Evolutionary conservation across 2,797 vertebrate species (phyloP).

Genomic region (Craterocephalus amniculus): DNA sequence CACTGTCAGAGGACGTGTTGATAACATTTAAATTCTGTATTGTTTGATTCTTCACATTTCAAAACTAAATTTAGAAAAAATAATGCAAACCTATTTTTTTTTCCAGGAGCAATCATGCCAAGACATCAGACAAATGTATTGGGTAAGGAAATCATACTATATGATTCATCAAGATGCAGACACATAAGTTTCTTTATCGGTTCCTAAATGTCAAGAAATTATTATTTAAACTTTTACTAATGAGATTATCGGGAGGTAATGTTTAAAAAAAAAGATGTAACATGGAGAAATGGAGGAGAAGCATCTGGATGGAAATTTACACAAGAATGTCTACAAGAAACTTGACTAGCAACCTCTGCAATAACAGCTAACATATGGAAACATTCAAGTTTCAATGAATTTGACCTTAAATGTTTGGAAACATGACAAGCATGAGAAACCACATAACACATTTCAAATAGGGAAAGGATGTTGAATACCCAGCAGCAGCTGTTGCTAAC

Average conservation of each 20-base stretch:
- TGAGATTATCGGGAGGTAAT: neutral
- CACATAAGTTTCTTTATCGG: no score
- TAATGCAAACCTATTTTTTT: constrained; percentile 20
- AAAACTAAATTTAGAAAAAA: constrained; percentile 23
- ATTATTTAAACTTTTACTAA: neutral
- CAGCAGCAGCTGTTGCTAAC: neutral
- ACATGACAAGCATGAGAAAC: neutral
- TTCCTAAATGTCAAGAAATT: no score
- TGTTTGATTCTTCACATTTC: no score
- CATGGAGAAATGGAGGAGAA: no score
- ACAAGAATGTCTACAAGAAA: no score
- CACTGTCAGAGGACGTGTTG: no score
- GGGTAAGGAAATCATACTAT: neutral
- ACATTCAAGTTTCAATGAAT: neutral
- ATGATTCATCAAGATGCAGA: no score
- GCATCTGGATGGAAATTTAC: neutral
- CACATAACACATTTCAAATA: neutral
- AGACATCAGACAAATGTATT: constrained; percentile 44
- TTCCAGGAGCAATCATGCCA: constrained; percentile 34
- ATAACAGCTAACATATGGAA: neutral
- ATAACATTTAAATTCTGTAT: no score
- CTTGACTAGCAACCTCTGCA: neutral
- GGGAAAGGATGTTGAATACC: neutral
- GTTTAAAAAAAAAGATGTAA: no score
- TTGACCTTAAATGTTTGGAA: neutral